Evolutionary conservation across 2,888 invertebrate genomes (phyloP).

Genomic region (Stegana nigrithorax): DNA sequence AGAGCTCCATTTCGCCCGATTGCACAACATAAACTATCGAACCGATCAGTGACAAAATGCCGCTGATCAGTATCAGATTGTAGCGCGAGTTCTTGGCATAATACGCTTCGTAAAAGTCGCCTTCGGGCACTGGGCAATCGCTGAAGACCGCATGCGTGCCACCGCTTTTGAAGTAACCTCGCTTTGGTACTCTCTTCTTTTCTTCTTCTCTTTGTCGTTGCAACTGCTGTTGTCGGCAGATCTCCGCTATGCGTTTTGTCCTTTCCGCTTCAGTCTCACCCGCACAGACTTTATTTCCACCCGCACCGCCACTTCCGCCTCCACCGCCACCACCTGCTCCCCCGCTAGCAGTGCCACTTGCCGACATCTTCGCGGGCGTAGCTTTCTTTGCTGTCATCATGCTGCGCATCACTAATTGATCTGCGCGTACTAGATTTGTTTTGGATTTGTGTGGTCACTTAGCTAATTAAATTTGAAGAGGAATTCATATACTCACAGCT

Average conservation of each 20-base stretch:
- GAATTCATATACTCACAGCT: slow-evolving; percentile 32
- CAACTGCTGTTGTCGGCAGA: not conserved
- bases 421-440: slow-evolving; percentile 18
- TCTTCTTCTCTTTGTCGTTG: not conserved
- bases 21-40: not conserved
- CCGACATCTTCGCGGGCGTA: not conserved
- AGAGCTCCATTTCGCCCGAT: slow-evolving; percentile 6
- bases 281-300: too few species aligned
- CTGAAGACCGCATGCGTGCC: slow-evolving; percentile 41
- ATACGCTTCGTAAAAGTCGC: slow-evolving; percentile 38
- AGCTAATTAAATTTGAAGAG: not conserved
- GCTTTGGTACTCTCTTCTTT: slow-evolving; percentile 16
- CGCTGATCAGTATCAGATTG: slow-evolving; percentile 36
- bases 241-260: too few species aligned
- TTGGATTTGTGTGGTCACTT: too few species aligned
- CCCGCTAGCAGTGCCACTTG: not conserved
- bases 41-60: slow-evolving; percentile 34
- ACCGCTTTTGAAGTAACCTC: slow-evolving; percentile 41
- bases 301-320: not conserved
- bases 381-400: slow-evolving; percentile 25
- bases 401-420: slow-evolving; percentile 23
- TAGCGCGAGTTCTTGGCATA: slow-evolving; percentile 41
- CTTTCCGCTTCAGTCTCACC: too few species aligned
- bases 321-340: not conserved
- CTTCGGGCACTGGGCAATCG: slow-evolving; percentile 42